These are phyloP conservation scores for Gobius niger DNA, from an alignment of 2,113 vertebrate species.

Conservation along the genomic window DNA sequence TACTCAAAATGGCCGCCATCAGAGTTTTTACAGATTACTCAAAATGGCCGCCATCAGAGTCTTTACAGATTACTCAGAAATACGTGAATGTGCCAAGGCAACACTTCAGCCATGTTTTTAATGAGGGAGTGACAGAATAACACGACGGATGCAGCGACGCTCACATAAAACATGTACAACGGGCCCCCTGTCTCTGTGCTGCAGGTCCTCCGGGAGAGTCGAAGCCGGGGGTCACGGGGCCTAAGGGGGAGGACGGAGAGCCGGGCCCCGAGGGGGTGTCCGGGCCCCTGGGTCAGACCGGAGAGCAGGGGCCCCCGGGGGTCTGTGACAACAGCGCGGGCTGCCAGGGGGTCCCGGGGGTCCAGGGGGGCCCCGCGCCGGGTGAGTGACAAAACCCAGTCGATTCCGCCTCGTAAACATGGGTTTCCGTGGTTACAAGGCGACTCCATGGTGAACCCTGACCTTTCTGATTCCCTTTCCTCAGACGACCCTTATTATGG, in stretches of 20 bases:
- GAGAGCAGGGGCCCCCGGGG: slow-evolving; percentile 79
- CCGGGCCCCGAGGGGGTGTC: slow-evolving; percentile 72
- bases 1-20: too few species aligned
- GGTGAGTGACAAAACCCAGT: too few species aligned
- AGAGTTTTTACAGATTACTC: too few species aligned
- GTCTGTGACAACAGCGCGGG: slow-evolving; percentile 81
- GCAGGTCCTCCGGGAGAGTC: slow-evolving; percentile 81
- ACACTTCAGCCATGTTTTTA: too few species aligned
- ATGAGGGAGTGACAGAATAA: too few species aligned
- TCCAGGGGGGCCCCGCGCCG: slow-evolving; percentile 6
- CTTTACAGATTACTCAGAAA: too few species aligned
- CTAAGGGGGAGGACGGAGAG: slow-evolving; percentile 76
- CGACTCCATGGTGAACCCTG: too few species aligned
- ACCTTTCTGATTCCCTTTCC: slow-evolving; percentile 20
- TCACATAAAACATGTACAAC: neutral
- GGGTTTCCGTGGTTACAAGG: too few species aligned
- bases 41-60: too few species aligned
- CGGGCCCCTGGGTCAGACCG: slow-evolving; percentile 74
- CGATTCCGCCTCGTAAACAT: too few species aligned
- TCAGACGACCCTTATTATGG: slow-evolving; percentile 73
- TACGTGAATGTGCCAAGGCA: too few species aligned
- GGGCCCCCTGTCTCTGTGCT: neutral
- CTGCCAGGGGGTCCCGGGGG: slow-evolving; percentile 58
- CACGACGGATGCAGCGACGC: too few species aligned
- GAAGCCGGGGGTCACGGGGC: slow-evolving; percentile 74